phyloP scores from a whole-genome alignment of 2,113 vertebrate species.

The Daphoenositta chrysoptera region DNA sequence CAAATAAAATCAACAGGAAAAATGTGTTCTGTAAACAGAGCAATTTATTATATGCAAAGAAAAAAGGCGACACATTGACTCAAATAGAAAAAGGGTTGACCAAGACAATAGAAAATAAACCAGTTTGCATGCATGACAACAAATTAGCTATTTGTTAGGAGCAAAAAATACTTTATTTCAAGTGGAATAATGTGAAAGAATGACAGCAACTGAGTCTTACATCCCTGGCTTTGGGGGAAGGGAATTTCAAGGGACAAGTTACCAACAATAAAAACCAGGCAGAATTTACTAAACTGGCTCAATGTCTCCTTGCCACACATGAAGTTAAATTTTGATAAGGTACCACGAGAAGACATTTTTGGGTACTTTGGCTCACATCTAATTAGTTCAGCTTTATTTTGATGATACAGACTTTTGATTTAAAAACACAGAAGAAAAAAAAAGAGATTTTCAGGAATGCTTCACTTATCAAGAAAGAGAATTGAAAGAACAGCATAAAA shows the following conservation, averaged over 20 bases:
- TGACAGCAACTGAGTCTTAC: not conserved
- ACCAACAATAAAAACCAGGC: not conserved
- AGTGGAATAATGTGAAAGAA: not conserved
- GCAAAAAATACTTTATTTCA: not conserved
- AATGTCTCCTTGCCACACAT: not conserved
- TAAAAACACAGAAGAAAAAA: not conserved
- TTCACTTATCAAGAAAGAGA: not conserved
- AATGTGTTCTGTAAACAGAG: not conserved
- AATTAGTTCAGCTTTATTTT: conserved; percentile 40
- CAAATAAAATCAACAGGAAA: not conserved
- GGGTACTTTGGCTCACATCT: not conserved
- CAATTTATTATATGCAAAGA: not conserved
- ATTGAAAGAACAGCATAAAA: not conserved
- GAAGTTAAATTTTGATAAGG: not conserved
- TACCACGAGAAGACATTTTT: not conserved
- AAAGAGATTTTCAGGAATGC: not conserved
- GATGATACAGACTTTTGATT: not conserved
- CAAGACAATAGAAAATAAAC: not conserved
- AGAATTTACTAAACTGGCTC: not conserved
- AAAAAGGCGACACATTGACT: not conserved
- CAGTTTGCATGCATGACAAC: not conserved
- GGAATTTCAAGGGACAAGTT: not conserved
- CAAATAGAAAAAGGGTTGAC: not conserved
- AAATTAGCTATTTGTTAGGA: not conserved
- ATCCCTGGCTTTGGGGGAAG: not conserved